Conservation (phyloP, 2,797 vertebrate genomes). For the Amazona ochrocephala region DNA sequence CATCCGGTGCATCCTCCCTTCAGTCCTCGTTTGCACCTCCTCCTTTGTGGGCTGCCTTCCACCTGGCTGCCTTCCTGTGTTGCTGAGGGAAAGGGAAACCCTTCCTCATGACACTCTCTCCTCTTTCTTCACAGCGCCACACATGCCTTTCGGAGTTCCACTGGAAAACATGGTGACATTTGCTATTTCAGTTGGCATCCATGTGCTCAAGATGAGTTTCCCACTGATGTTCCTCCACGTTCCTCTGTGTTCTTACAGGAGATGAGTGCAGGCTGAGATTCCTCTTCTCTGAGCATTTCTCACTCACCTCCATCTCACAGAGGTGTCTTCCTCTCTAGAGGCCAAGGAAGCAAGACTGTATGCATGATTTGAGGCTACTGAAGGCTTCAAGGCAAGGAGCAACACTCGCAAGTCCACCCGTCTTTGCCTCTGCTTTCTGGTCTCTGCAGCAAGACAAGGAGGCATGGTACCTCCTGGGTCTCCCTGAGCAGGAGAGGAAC, state of each 20-base stretch:
- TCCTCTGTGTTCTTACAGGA: neutral
- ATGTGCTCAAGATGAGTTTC: neutral
- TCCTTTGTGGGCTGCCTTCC: slow-evolving; percentile 38
- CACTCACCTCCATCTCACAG: neutral
- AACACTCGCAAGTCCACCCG: neutral
- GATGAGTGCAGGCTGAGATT: neutral
- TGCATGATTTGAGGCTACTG: neutral
- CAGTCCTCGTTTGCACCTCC: neutral
- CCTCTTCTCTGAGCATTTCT: neutral
- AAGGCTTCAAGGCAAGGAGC: neutral
- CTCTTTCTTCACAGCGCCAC: neutral
- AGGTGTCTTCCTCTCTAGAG: neutral
- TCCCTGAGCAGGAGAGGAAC: neutral
- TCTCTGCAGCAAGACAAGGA: neutral
- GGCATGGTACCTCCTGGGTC: accelerated
- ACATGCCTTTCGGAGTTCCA: neutral
- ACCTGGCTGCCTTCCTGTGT: slow-evolving; percentile 22
- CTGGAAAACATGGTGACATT: neutral
- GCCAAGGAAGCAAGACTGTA: neutral
- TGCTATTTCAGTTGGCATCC: neutral
- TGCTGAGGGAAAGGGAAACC: slow-evolving; percentile 33
- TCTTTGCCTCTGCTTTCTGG: neutral
- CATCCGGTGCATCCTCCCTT: slow-evolving; percentile 35
- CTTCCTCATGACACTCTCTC: neutral
- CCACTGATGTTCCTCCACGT: neutral